Base-by-base conservation (phyloP, 53 echinoderm and acorn worm genomes). In the Patiria pectinifera region DNA sequence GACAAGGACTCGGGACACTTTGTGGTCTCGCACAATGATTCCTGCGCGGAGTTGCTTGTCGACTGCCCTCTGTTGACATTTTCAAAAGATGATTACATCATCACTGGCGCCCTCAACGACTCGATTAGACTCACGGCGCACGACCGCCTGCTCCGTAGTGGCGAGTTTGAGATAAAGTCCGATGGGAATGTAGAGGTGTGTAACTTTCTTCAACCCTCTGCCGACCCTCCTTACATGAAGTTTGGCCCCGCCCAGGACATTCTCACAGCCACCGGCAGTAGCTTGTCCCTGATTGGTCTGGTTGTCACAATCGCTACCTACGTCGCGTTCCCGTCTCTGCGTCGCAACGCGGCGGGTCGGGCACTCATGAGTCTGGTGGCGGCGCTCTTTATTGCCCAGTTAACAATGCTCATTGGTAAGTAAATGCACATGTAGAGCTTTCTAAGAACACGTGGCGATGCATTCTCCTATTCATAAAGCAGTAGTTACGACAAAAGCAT, bases 231-330 rank as follows among this genome's bases (percentile, higher is more conserved):
- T 72, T 59, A 7, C 15, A 59, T 25, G 7, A 11, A 25, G 35
- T 25, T 24, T 14, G 24, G 71, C 49, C 13, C 47, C 16, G 92
- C 71, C 35, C 81, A 85, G 8, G 45, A 22, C 21, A 91, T 93
- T 26, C 77, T 96, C 6, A 91, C 91, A 16, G 58, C 45, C 12
- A 53, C 71, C 16, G 94, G 96, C 53, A 62, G 87, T 19, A 80
- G 75, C 19, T 13, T 94, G 46, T 96, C 96, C 6, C 53, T 96
- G 35, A 35, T 35, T 35, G 35, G 35, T 35, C 35, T 35, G 35
- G 35, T 35, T 35, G 35, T 35, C 35, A 35, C 35, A 35, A 35
- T 35, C 35, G 35, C 35, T 35, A 35, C 35, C 35, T 35, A 35
- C 35, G 35, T 35, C 35, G 35, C 35, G 35, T 35, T 35, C 35